phyloP scores from a whole-genome alignment of 2,113 vertebrate genomes.

The Meleagris gallopavo region DNA sequence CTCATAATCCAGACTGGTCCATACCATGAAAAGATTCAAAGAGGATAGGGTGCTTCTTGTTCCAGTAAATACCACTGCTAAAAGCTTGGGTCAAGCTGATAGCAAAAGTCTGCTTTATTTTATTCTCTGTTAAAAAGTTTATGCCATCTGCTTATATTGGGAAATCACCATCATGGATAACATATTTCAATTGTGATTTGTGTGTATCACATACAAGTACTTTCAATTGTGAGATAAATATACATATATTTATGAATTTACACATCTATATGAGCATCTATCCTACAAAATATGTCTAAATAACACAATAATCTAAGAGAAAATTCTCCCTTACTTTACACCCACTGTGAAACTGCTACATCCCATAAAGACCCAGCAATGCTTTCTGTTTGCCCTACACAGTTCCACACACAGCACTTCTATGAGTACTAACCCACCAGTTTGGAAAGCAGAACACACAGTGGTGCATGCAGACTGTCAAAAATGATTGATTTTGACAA shows the following conservation, averaged over 20 bases:
- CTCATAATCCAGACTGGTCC: background rate
- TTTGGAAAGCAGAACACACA: background rate
- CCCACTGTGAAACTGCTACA: background rate
- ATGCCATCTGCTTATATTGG: background rate
- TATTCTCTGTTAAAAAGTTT: background rate
- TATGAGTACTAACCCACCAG: background rate
- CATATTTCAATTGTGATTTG: background rate
- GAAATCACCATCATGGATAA: background rate
- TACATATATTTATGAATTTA: background rate
- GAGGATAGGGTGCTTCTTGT: background rate
- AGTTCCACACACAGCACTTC: background rate
- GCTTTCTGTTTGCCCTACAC: background rate
- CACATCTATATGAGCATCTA: background rate
- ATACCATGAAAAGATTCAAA: background rate
- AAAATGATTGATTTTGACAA: conserved; percentile 3
- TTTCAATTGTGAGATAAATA: background rate
- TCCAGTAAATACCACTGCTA: background rate
- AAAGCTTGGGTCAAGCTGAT: background rate
- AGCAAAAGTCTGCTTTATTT: background rate
- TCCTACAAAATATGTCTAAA: background rate
- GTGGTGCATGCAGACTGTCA: background rate
- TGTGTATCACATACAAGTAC: background rate
- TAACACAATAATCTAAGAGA: background rate
- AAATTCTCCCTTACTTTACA: background rate
- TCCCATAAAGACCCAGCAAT: background rate